Base-by-base conservation (phyloP, 2,888 invertebrate genomes). In the Trichopoda pennipes region DNA sequence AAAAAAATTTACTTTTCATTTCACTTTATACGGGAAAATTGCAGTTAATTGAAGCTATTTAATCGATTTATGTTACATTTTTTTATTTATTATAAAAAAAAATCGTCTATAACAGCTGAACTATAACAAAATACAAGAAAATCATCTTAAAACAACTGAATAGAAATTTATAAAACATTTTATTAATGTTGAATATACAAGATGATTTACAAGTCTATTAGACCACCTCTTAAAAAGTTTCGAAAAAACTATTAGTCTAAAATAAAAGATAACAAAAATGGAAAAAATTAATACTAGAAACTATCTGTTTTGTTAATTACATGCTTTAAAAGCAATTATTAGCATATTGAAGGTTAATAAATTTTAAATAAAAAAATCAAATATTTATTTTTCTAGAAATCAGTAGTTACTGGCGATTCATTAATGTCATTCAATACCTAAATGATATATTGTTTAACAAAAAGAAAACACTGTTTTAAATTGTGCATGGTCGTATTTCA, bases 1-100 rank as follows among this genome's bases (percentile, higher is more conserved):
- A 69, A 80, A 69, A 81, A 51, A 80, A 83, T 84, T 86, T 86
- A 85, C 81, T 86, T 86, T 86, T 86, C 86, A 85, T 85, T 86
- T 85, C 83, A 85, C 85, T 86, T 86, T 85, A 84, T 84, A 73
- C 68, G 68, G 68, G 75, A 82, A 85, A 85, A 85, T 85, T 84
- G 74, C 68, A 68, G 82, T 77, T 84, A 84, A 84, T 84, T 84
- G 81, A 84, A 78, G 81, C 82, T 75, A 76, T 82, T 79, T 82
- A 82, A 82, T 82, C 79, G 72, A 82, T 79, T 73, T 79, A 35
- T 35, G 28, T 78, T 42, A 60, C 28, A 49, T 61, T 58, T 53
- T 70, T 38, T 64, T 56, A 17, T 35, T 6, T 35, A 28, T 28
- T 28, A 7, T 28, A 4, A 7, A 63, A 56, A 68, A 79, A 79